Conservation (phyloP, 2,113 vertebrate genomes). For the Amblyopsis rosae region DNA sequence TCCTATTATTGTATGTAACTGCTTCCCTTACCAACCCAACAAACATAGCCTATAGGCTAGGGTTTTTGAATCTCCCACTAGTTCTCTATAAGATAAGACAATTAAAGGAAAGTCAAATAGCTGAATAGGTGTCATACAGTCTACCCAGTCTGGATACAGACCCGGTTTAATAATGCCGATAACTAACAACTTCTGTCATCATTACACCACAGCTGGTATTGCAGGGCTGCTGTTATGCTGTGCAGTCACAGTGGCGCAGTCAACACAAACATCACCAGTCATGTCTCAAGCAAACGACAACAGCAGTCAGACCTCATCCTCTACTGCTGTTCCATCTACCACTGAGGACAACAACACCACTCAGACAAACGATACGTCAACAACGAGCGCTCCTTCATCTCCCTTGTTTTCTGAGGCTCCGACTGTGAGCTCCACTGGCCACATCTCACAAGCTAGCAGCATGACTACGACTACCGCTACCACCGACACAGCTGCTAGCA, state of each 20-base stretch:
- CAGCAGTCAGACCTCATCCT: not conserved
- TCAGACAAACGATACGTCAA: too few relatives aligned
- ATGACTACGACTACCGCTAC: not conserved
- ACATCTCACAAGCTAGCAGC: not conserved
- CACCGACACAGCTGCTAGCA: not conserved
- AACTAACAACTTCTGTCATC: not conserved
- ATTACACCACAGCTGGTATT: not conserved
- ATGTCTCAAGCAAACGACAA: too few relatives aligned
- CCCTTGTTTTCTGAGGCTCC: not conserved
- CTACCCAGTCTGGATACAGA: too few relatives aligned
- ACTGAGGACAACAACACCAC: too few relatives aligned
- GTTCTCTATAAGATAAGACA: too few relatives aligned
- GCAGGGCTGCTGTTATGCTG: constrained; percentile 5
- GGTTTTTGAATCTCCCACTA: too few relatives aligned
- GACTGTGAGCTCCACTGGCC: too few relatives aligned
- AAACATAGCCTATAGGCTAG: too few relatives aligned
- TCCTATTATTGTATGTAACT: too few relatives aligned
- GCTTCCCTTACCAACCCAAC: too few relatives aligned
- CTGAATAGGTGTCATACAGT: too few relatives aligned
- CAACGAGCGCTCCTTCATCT: not conserved
- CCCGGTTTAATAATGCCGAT: not conserved
- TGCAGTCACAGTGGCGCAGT: not conserved
- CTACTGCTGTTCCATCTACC: not conserved
- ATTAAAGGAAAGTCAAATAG: too few relatives aligned
- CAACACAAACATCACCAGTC: not conserved